Conservation (phyloP, 2,797 vertebrate genomes). For the Cichlasoma orientale region DNA sequence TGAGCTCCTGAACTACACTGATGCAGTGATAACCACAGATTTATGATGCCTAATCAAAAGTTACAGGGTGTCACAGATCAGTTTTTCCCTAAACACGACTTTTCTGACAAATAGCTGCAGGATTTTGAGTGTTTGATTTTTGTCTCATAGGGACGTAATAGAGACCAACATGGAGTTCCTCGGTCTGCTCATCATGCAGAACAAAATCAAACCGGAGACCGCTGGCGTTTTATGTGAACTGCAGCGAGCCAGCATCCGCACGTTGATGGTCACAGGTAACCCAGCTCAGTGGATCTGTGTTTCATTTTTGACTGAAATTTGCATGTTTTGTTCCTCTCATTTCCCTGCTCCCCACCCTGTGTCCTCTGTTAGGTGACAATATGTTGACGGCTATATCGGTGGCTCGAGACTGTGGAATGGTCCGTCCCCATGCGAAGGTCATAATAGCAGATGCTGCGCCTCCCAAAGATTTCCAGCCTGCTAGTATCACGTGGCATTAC, state of each 20-base stretch:
- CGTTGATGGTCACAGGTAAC: slow-evolving; percentile 96
- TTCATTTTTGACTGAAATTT: rapidly evolving
- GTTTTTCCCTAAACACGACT: neutral
- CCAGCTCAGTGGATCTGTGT: neutral
- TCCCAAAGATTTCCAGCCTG: slow-evolving; percentile 90
- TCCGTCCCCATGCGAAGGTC: slow-evolving; percentile 89
- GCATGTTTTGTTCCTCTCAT: neutral
- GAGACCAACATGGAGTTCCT: slow-evolving; percentile 96
- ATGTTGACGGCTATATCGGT: slow-evolving; percentile 97
- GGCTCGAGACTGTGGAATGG: slow-evolving; percentile 96
- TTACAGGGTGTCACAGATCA: neutral
- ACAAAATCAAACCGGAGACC: slow-evolving; percentile 95
- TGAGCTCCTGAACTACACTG: neutral
- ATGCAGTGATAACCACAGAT: neutral
- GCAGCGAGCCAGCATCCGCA: slow-evolving; percentile 91
- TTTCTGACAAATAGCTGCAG: neutral
- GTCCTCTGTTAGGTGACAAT: slow-evolving; percentile 88
- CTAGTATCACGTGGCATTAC: slow-evolving; percentile 93
- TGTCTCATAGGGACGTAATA: slow-evolving; percentile 85
- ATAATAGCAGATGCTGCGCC: slow-evolving; percentile 93
- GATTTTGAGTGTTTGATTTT: slow-evolving; percentile 7
- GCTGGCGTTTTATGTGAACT: slow-evolving; percentile 89
- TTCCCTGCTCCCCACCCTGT: neutral
- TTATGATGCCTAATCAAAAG: neutral
- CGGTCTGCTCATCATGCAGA: slow-evolving; percentile 97